A percentile compares a stretch with the other conserved stretches of the same genome.
Conservation (phyloP, 1,140 invertebrate species). For the Bombus consobrinus region DNA sequence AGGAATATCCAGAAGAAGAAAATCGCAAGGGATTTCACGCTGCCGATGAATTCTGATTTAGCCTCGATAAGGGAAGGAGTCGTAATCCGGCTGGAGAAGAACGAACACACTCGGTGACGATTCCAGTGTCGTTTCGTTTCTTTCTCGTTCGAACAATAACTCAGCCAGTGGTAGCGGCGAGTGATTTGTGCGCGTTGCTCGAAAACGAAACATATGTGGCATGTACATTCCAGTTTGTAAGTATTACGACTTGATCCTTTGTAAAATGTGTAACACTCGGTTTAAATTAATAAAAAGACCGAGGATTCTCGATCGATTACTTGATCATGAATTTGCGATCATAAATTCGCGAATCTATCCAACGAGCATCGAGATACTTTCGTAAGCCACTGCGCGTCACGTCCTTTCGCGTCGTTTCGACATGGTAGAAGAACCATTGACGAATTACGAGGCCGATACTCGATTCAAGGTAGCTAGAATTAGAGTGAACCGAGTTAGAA, state of each 20-base stretch:
- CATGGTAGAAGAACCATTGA: too few relatives aligned
- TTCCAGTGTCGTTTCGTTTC: neutral
- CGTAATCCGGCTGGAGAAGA: neutral
- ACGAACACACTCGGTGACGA: neutral
- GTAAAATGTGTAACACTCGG: neutral
- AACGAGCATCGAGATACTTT: too few relatives aligned
- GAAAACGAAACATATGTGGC: neutral
- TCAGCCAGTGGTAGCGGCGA: neutral
- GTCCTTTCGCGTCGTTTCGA: too few relatives aligned
- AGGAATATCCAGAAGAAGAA: neutral
- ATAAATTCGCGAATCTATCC: too few relatives aligned
- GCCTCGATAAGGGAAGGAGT: neutral
- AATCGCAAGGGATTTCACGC: neutral
- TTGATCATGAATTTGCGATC: too few relatives aligned
- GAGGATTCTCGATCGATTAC: too few relatives aligned
- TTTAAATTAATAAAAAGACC: neutral
- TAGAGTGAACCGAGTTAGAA: neutral
- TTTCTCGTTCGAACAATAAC: slow-evolving; percentile 10
- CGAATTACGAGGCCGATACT: slow-evolving; percentile 8
- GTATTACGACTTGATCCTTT: neutral
- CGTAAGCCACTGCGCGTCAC: too few relatives aligned
- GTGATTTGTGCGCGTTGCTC: slow-evolving; percentile 14
- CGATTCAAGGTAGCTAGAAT: slow-evolving; percentile 17
- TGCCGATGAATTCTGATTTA: neutral
- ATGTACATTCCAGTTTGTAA: neutral